Evolutionary conservation across 2,888 invertebrate species (phyloP).

Genomic region (Chesias legatella): DNA sequence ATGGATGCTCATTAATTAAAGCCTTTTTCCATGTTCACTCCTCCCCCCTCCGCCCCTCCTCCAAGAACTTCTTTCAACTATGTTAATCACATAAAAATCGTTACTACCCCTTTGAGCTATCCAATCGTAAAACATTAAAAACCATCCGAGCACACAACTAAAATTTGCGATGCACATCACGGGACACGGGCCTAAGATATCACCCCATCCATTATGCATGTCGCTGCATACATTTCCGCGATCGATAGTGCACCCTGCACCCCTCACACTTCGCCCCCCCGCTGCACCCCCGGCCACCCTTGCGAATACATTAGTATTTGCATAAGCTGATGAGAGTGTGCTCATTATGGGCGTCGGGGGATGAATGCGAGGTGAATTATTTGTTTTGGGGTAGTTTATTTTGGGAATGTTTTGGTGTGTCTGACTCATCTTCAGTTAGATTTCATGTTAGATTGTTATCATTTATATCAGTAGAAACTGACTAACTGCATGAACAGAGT

Average conservation of each 20-base stretch:
- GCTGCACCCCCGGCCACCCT: constrained; percentile 19
- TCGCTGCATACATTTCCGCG: constrained; percentile 28
- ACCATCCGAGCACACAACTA: not conserved
- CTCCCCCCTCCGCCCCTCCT: no score
- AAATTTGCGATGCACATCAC: not conserved
- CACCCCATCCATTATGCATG: constrained; percentile 36
- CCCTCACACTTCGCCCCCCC: constrained; percentile 12
- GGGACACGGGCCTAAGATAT: constrained; percentile 3
- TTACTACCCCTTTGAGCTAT: not conserved
- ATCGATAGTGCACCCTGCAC: constrained; percentile 10
- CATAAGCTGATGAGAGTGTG: constrained; percentile 55
- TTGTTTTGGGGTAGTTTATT: constrained; percentile 15
- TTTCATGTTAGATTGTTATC: not conserved
- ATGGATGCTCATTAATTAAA: no score
- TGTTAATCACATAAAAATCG: constrained; percentile 3
- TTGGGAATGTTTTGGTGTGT: constrained; percentile 2
- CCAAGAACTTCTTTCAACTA: no score
- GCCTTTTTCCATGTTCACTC: no score
- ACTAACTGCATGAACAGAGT: no score
- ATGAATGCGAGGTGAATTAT: constrained; percentile 12
- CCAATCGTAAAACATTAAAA: not conserved
- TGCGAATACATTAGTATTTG: constrained; percentile 44
- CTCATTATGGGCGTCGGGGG: constrained; percentile 37
- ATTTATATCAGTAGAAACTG: no score
- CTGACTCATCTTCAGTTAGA: constrained; percentile 2